Base-by-base conservation (phyloP, 2,888 invertebrate species). In the Oscheius sp. region DNA sequence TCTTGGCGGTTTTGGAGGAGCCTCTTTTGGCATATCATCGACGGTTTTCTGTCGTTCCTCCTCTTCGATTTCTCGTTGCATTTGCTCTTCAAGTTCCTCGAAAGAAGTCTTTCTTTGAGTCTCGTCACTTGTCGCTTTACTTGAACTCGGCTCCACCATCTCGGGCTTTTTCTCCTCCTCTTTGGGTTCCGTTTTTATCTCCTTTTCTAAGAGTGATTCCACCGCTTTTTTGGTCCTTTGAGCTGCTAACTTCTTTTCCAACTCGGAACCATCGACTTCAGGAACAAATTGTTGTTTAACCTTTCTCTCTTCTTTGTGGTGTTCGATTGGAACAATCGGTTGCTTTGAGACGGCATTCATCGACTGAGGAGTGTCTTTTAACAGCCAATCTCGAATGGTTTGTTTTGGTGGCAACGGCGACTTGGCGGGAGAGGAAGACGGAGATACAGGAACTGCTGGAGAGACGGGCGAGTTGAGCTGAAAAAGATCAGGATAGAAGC, bases 201-300 rank as follows among this genome's bases (percentile, higher is more conserved):
- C 3, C 20, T 25, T 4, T 5, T 48, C 39, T 39, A 25, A 25
- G 3, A 25, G 23, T 23, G 48, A 12, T 23, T 48, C 55, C 8
- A 29, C 33, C 8, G 61, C 61, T 57, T 74, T 77, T 53, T 77
- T 79, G 50, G 64, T 29, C 42, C 79, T 61, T 58, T 78, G 79
- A 10, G 76, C 77, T 23, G 76, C 77, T 64, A 79, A 67, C 58
- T 65, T 69, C 65, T 69, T 71, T 61, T 77, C 79, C 58, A 79
- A 45, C 50, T 79, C 79, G 23, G 67, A 70, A 57, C 77, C 75
- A 34, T 77, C 79, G 37, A 71, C 70, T 57, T 65, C 67, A 6
- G 70, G 67, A 42, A 20, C 45, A 20, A 23, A 1, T 20, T 15
- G 15, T 20, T 53, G 34, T 25, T 37, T 34, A 5, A 29, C 48